Base-by-base conservation (phyloP, 2,113 vertebrate species). In the Euleptes europaea region DNA sequence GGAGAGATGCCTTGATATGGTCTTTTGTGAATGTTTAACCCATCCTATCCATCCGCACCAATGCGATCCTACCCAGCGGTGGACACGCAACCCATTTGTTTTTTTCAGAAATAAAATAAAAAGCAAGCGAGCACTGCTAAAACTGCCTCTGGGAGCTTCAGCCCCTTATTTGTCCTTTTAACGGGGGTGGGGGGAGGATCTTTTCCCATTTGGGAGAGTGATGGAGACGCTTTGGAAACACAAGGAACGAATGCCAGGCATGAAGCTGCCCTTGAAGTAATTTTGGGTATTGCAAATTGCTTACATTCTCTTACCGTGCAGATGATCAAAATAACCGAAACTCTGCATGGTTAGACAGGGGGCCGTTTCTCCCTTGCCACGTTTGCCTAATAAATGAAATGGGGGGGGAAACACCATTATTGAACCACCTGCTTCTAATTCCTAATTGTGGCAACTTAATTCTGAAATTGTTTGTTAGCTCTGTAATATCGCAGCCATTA, bases 341-440 rank as follows among this genome's bases (percentile, higher is more conserved):
- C 95, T 94, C 93, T 88, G 88, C 87, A 69, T 91, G 92, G 91
- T 90, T 90, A 90, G 88, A 91, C 60, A 44, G 87, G 89, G 28
- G 38, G 6, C 14, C n/a, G 89, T 93, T 90, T 88, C 91, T 91
- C 38, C 73, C 19, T 84, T 82, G 84, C 92, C 91, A 63, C 67
- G 10, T 92, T 87, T 90, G 93, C 86, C 92, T 95, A 95, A 96
- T 95, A 95, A 96, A 95, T 94, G 92, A 95, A 95, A 96, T 96
- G 94, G 95, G 21, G 9, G n/a, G 9, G 94, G 95, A 96, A 94
- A 91, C 91, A 90, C 88, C 94, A 96, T 97, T 97, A 96, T 97
- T 95, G 94, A 92, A 94, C 96, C 97, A 97, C 96, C 96, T 97
- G 97, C 95, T 96, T 97, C 96, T 96, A 95, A 95, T 95, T 97